phyloP scores from a whole-genome alignment of 92 coral and sea anemone genomes.

The Palythoa grandiflora region DNA sequence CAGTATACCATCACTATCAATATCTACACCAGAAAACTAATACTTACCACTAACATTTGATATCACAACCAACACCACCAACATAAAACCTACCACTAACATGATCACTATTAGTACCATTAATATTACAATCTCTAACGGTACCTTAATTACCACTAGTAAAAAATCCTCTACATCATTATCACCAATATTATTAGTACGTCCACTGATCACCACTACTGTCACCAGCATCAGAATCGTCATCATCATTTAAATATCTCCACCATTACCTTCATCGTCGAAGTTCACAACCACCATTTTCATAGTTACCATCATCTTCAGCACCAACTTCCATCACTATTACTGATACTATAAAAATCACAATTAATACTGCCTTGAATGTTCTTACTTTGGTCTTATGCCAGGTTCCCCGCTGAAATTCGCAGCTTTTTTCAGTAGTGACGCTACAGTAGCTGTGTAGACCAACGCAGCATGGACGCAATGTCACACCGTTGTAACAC shows the following conservation, averaged over 20 bases:
- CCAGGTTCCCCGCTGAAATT: conserved; percentile 73
- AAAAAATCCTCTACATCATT: background rate
- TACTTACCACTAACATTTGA: background rate
- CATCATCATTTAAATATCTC: background rate
- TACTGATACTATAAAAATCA: background rate
- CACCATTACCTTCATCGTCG: background rate
- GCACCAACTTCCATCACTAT: background rate
- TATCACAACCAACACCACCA: background rate
- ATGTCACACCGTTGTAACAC: conserved; percentile 69
- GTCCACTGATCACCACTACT: background rate
- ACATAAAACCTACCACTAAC: background rate
- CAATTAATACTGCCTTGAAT: background rate
- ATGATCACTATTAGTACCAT: background rate
- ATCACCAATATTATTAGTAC: background rate
- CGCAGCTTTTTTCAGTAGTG: conserved; percentile 63
- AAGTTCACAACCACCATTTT: background rate
- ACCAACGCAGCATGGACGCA: conserved; percentile 87
- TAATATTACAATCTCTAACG: background rate
- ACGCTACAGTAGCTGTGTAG: conserved; percentile 71
- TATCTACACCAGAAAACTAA: background rate
- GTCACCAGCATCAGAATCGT: background rate
- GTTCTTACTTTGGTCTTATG: conserved; percentile 69
- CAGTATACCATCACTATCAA: background rate
- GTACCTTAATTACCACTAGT: background rate
- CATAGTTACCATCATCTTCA: background rate